A percentile compares a stretch with the other conserved stretches of the same genome.
These are phyloP conservation scores for Melanotaenia duboulayi DNA, from an alignment of 2,113 vertebrate species.

Conservation along the genomic window DNA sequence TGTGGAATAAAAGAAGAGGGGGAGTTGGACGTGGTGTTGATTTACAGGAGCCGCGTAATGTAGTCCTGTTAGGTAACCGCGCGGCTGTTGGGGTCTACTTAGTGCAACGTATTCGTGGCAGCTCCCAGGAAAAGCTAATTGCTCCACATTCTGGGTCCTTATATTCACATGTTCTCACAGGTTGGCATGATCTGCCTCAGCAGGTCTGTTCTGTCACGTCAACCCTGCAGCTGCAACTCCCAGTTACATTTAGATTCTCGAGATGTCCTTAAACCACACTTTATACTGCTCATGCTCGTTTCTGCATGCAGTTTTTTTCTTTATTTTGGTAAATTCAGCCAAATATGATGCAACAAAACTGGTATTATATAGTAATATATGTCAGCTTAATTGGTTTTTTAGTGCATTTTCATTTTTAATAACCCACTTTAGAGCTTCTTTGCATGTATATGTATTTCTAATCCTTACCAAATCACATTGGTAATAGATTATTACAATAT, in stretches of 20 bases:
- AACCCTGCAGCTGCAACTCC: no score
- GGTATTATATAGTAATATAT: no score
- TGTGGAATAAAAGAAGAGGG: conserved; percentile 47
- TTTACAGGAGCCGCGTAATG: conserved; percentile 65
- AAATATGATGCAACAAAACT: background rate
- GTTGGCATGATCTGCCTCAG: background rate
- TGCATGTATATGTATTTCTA: background rate
- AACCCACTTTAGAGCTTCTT: no score
- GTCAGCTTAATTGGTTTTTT: no score
- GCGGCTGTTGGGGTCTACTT: background rate
- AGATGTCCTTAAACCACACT: no score
- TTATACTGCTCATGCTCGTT: no score
- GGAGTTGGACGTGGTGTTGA: conserved; percentile 51
- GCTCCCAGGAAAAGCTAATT: conserved; percentile 11
- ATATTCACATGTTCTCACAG: background rate
- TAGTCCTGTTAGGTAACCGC: conserved; percentile 63
- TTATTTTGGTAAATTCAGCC: no score
- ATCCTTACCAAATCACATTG: no score
- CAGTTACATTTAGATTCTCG: no score
- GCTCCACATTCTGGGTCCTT: background rate
- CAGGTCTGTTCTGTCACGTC: no score
- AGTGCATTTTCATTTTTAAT: no score
- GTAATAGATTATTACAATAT: no score
- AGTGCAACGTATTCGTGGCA: background rate
- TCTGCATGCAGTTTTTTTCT: background rate